Evolutionary conservation across 1,140 invertebrate species (phyloP).

Genomic region (Hermatobates lingyangjiaoensis): DNA sequence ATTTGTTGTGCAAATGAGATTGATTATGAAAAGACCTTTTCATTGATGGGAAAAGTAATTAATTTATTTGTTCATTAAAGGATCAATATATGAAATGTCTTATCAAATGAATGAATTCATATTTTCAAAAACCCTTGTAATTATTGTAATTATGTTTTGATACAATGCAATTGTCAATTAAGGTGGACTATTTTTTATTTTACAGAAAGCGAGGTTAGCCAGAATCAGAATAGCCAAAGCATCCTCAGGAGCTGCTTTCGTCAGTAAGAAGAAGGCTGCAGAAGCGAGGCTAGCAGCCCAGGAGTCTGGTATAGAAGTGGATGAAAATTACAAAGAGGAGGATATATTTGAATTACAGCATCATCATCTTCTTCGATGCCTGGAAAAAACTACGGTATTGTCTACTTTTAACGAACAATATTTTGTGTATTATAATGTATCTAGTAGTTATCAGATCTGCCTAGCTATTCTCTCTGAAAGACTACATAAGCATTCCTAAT

Average conservation of each 20-base stretch:
- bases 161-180: too few species aligned
- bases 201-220: conserved; percentile 94
- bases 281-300: conserved; percentile 82
- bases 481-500: too few species aligned
- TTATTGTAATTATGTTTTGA: neutral
- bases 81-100: neutral
- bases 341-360: conserved; percentile 98
- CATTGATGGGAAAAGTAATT: too few species aligned
- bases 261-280: conserved; percentile 96
- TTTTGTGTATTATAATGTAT: too few species aligned
- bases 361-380: conserved; percentile 90
- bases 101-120: conserved; percentile 1
- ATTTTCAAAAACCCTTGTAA: conserved; percentile 1
- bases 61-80: neutral
- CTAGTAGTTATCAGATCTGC: too few species aligned
- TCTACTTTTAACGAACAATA: too few species aligned
- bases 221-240: conserved; percentile 96
- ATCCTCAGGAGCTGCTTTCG: conserved; percentile 94
- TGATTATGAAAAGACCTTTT: too few species aligned
- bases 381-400: conserved; percentile 90
- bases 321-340: conserved; percentile 75
- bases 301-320: conserved; percentile 72
- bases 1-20: too few species aligned
- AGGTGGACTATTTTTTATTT: conserved; percentile 21
- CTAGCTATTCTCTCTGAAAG: too few species aligned